Base-by-base conservation (phyloP, 2,797 vertebrate species). In the Hypotaenidia philippensis region DNA sequence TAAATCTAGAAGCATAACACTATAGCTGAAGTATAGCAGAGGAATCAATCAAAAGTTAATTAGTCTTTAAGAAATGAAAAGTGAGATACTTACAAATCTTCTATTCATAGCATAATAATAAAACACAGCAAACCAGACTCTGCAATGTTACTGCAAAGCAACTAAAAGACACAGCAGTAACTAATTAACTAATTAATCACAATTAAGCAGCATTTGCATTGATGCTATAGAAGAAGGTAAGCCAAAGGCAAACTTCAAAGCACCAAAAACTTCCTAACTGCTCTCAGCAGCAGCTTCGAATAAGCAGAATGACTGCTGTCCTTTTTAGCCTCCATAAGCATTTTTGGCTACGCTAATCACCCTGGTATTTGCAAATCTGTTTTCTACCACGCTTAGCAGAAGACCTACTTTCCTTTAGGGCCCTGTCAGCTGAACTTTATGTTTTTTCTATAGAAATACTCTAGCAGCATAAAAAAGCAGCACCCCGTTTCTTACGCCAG, bases 161-260 rank as follows among this genome's bases (percentile, higher is more conserved):
- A 31, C 88, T 23, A 87, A 49, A 76, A 87, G 69, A 83, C 70
- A 77, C 18, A 90, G 92, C 34, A 76, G 68, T 32, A 91, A 79
- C 69, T 85, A 92, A 94, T 93, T 95, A 94, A 82, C 57, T 80
- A 93, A 95, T 95, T 93, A 92, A 94, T 95, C 59, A 94, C 85
- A 92, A 88, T 87, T 85, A 77, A 57, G 47, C 41, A 77, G 50
- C 47, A 76, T 89, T 96, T 96, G 90, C 50, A 87, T 90, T 91
- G 83, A 8, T 63, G 83, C 92, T 92, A 34, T 18, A 82, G 75
- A 32, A 47, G 44, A 83, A 69, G 36, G 56, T 34, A 83, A 87
- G 71, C 63, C 83, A 93, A 91, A 94, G 63, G 57, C 74, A 96
- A 91, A 79, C 93, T 93, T 94, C 80, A 96, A 94, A 90, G 86